Evolutionary conservation across 2,888 invertebrate species (phyloP).

Genomic region (Rhogogaster chlorosoma): DNA sequence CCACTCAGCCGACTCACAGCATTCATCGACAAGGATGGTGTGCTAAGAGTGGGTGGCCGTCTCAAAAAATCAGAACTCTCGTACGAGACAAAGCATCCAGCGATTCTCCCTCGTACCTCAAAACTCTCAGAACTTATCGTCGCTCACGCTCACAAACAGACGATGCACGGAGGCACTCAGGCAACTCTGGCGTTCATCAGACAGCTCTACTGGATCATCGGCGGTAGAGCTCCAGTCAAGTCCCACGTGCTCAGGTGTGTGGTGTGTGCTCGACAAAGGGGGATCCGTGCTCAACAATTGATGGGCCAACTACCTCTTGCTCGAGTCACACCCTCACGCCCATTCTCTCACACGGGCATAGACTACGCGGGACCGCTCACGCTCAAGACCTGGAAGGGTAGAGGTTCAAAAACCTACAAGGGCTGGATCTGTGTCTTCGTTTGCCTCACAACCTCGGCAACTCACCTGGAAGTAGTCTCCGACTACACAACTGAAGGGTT

Average conservation of each 20-base stretch:
- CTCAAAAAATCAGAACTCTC: constrained; percentile 43
- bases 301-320: constrained; percentile 62
- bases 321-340: constrained; percentile 39
- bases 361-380: constrained; percentile 41
- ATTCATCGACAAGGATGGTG: constrained; percentile 43
- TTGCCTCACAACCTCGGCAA: constrained; percentile 53
- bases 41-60: constrained; percentile 56
- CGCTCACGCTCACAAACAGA: constrained; percentile 45
- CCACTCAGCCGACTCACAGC: constrained; percentile 44
- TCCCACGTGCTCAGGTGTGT: constrained; percentile 32
- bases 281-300: constrained; percentile 52
- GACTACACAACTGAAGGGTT: constrained; percentile 54
- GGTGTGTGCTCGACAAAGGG: constrained; percentile 42
- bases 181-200: constrained; percentile 41
- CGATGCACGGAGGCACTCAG: constrained; percentile 56
- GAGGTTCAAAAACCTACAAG: constrained; percentile 35
- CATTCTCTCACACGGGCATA: neutral
- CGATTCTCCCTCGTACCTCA: constrained; percentile 46
- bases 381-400: constrained; percentile 25
- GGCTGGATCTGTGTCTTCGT: constrained; percentile 56
- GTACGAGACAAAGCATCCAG: constrained; percentile 50
- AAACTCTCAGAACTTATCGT: constrained; percentile 45
- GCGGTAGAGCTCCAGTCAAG: constrained; percentile 29
- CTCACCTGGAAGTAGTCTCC: constrained; percentile 50
- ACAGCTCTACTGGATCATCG: constrained; percentile 31